Percentiles rank a stretch among this genome's conserved stretches.
phyloP scores from a whole-genome alignment of 2,113 vertebrate genomes.

The Ictalurus furcatus region DNA sequence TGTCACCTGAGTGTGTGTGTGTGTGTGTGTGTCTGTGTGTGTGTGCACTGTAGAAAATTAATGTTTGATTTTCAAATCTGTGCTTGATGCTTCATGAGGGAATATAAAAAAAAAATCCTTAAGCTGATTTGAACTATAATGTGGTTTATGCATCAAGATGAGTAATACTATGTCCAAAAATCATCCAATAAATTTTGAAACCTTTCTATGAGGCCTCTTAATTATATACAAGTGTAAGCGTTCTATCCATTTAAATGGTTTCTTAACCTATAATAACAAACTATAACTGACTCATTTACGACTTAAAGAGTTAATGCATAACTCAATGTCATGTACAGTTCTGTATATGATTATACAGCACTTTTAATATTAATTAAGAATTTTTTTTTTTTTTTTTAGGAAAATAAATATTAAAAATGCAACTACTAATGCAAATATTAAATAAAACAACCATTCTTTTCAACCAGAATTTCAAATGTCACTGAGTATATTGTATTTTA shows the following conservation, averaged over 20 bases:
- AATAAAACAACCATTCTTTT: neutral
- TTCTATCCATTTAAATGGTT: neutral
- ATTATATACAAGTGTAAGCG: neutral
- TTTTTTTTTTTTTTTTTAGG: neutral
- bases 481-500: neutral
- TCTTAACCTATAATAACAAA: neutral
- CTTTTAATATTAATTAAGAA: neutral
- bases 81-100: too few species aligned
- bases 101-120: neutral
- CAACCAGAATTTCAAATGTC: neutral
- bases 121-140: constrained; percentile 9
- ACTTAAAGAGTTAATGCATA: neutral
- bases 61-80: neutral
- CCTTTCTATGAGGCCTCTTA: neutral
- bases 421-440: too few species aligned
- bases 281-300: neutral
- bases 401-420: neutral
- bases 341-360: neutral
- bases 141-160: neutral
- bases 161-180: neutral
- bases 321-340: neutral
- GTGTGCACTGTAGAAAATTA: neutral
- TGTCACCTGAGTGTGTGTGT: constrained; percentile 42
- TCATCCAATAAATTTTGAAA: neutral
- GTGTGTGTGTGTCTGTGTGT: constrained; percentile 22